A percentile compares a stretch with the other conserved stretches of the same genome.
These are phyloP conservation scores for Leucoraja erinaceus DNA, from an alignment of 2,113 vertebrate genomes.

Conservation along the genomic window DNA sequence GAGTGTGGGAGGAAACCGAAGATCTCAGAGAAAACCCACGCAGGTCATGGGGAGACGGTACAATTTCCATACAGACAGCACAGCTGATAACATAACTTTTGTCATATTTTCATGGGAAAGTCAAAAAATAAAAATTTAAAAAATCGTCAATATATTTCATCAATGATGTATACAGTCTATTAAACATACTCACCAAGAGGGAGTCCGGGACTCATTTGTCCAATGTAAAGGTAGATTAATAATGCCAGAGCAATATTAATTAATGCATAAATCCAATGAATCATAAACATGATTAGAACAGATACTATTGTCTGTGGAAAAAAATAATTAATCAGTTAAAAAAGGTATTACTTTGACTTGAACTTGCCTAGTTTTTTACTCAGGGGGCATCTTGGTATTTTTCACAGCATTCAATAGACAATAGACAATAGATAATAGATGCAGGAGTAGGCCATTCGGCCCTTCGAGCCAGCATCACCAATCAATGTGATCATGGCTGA, in stretches of 20 bases:
- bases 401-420: neutral
- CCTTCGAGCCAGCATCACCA: no score
- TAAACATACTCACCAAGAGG: constrained; percentile 65
- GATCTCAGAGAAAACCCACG: no score
- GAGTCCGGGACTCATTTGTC: constrained; percentile 79
- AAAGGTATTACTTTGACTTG: neutral
- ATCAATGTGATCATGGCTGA: no score
- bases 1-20: no score
- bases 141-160: neutral
- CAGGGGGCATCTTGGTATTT: neutral
- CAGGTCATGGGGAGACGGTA: no score
- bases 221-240: constrained; percentile 84
- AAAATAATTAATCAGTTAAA: constrained; percentile 21
- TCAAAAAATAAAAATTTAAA: neutral
- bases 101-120: neutral
- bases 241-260: constrained; percentile 69
- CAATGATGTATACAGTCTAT: neutral
- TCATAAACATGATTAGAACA: constrained; percentile 83
- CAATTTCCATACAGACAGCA: no score
- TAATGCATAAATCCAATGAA: constrained; percentile 88
- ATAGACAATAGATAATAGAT: no score
- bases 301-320: constrained; percentile 67
- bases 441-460: no score
- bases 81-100: no score
- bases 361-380: neutral